These are phyloP conservation scores for Epizoanthus ramosus DNA, from an alignment of 92 coral and sea anemone species.

Conservation along the genomic window DNA sequence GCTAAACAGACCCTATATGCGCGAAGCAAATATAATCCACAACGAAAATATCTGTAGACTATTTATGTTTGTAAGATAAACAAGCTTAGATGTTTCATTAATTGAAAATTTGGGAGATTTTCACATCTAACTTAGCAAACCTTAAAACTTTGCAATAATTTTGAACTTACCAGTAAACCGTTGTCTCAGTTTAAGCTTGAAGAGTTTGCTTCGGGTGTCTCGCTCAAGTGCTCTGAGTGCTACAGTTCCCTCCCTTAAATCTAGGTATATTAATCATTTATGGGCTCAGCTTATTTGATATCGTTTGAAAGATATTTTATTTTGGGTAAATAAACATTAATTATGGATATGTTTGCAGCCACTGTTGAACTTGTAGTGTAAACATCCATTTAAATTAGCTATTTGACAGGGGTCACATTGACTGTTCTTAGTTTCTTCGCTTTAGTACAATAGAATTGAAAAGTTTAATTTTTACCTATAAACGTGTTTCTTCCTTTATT, in stretches of 20 bases:
- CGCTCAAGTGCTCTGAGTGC: slow-evolving; percentile 32
- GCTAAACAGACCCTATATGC: slow-evolving; percentile 34
- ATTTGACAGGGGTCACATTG: slow-evolving; percentile 35
- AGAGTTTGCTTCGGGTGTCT: slow-evolving; percentile 19
- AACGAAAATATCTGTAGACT: slow-evolving; percentile 42
- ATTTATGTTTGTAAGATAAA: slow-evolving; percentile 44
- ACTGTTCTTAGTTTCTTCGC: slow-evolving; percentile 12
- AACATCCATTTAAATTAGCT: slow-evolving; percentile 33
- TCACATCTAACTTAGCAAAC: not conserved
- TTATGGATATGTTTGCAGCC: slow-evolving; percentile 46
- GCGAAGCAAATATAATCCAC: slow-evolving; percentile 41
- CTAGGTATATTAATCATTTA: slow-evolving; percentile 36
- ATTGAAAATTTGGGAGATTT: not conserved
- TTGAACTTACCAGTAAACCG: slow-evolving; percentile 17
- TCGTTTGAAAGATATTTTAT: slow-evolving; percentile 50
- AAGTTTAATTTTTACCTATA: slow-evolving; percentile 7
- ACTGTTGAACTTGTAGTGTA: slow-evolving; percentile 44
- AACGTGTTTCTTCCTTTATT: slow-evolving; percentile 26
- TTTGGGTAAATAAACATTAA: slow-evolving; percentile 41
- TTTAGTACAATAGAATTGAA: slow-evolving; percentile 27
- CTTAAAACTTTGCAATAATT: not conserved
- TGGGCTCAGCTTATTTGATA: slow-evolving; percentile 46
- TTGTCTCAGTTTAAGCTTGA: slow-evolving; percentile 11
- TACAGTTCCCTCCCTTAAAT: slow-evolving; percentile 43
- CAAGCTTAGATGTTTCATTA: slow-evolving; percentile 38